Evolutionary conservation across 35 echinoderm and acorn worm genomes (phyloP).

Genomic region (Ptychodera flava): DNA sequence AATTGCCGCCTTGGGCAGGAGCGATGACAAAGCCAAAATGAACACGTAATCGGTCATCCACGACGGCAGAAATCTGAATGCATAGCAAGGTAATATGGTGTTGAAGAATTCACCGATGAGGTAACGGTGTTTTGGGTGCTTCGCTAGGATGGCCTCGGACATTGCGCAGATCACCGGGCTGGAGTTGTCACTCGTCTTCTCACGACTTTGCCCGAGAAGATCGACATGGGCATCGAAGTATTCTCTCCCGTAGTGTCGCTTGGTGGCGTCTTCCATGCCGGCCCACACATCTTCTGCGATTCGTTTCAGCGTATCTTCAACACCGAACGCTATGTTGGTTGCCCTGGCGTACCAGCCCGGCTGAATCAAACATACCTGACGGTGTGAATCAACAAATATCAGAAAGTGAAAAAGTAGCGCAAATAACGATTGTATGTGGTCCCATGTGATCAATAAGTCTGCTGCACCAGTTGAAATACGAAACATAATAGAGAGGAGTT

Average conservation of each 20-base stretch:
- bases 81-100: neutral
- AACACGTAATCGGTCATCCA: constrained; percentile 26
- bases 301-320: neutral
- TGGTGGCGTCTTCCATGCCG: neutral
- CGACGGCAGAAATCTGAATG: constrained; percentile 21
- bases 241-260: constrained; percentile 33
- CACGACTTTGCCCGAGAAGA: neutral
- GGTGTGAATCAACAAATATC: too few species aligned
- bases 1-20: too few species aligned
- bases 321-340: constrained; percentile 9
- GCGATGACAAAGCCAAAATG: neutral
- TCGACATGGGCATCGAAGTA: constrained; percentile 17
- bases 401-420: too few species aligned
- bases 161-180: constrained; percentile 25
- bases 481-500: too few species aligned
- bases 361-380: constrained; percentile 23
- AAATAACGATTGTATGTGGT: too few species aligned
- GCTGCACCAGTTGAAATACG: too few species aligned
- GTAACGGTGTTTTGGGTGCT: constrained; percentile 31
- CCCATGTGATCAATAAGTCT: too few species aligned
- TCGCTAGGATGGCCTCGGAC: constrained; percentile 16
- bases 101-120: constrained; percentile 15
- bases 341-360: constrained; percentile 22
- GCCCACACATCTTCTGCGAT: constrained; percentile 16
- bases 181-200: constrained; percentile 9